phyloP scores from a whole-genome alignment of 2,113 vertebrate species.

The Rhea pennata region DNA sequence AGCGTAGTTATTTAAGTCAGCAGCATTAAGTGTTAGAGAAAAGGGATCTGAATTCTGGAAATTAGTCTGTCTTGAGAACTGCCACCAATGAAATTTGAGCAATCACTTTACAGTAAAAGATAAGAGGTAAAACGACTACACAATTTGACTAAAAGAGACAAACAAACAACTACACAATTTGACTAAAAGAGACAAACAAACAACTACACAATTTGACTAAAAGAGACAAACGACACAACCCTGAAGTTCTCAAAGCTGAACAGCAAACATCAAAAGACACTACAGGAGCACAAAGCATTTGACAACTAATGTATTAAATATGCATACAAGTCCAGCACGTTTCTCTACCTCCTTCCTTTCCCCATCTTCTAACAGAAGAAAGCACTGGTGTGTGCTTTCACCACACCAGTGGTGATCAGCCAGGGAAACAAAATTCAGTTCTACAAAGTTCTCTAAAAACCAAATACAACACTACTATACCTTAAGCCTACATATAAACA shows the following conservation, averaged over 20 bases:
- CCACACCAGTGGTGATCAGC: no score
- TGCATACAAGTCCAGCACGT: not conserved
- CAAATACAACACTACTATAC: not conserved
- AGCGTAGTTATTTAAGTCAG: not conserved
- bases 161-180: no score
- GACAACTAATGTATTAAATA: not conserved
- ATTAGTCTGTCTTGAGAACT: not conserved
- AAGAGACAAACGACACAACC: not conserved
- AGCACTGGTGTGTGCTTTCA: not conserved
- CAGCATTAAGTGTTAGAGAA: fast-evolving
- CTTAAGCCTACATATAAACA: not conserved
- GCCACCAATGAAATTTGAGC: not conserved
- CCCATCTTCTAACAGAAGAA: not conserved
- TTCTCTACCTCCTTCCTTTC: not conserved
- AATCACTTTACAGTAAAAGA: not conserved
- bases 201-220: no score
- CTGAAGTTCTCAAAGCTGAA: not conserved
- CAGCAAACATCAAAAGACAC: not conserved
- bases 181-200: not conserved
- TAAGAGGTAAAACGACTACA: not conserved
- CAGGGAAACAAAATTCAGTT: not conserved
- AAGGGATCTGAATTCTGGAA: not conserved
- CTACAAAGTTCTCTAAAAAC: not conserved
- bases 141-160: not conserved
- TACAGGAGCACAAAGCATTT: not conserved